Percentiles rank a stretch among this genome's conserved stretches.
phyloP scores from a whole-genome alignment of 2,888 invertebrate species.

The Polydesmus complanatus region DNA sequence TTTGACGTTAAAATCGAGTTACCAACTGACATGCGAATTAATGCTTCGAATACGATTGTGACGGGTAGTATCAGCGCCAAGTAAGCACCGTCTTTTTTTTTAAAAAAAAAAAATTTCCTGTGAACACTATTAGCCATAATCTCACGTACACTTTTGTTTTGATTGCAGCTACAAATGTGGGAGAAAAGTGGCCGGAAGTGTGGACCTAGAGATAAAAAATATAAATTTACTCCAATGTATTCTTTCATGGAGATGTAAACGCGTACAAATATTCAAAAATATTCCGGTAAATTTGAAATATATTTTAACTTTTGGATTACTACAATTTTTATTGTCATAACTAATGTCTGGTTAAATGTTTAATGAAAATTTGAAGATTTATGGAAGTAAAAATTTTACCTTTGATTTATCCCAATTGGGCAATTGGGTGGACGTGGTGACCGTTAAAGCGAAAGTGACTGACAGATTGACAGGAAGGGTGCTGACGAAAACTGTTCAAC shows the following conservation, averaged over 20 bases:
- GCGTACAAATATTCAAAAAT: background rate
- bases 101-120: background rate
- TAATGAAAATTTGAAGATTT: background rate
- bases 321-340: too few species aligned
- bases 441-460: background rate
- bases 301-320: too few species aligned
- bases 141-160: background rate
- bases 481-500: background rate
- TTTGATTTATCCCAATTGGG: background rate
- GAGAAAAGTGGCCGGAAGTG: background rate
- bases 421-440: background rate
- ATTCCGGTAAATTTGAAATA: background rate
- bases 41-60: background rate
- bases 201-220: background rate
- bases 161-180: background rate
- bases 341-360: too few species aligned
- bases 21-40: background rate
- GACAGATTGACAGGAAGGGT: conserved; percentile 1
- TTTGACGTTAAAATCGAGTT: background rate
- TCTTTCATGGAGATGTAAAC: background rate
- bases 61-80: background rate
- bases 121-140: background rate
- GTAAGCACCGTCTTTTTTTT: background rate
- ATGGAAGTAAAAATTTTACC: background rate
- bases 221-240: background rate